These are phyloP conservation scores for Leptodactylus fuscus DNA, from an alignment of 2,113 vertebrate genomes.

Conservation along the genomic window DNA sequence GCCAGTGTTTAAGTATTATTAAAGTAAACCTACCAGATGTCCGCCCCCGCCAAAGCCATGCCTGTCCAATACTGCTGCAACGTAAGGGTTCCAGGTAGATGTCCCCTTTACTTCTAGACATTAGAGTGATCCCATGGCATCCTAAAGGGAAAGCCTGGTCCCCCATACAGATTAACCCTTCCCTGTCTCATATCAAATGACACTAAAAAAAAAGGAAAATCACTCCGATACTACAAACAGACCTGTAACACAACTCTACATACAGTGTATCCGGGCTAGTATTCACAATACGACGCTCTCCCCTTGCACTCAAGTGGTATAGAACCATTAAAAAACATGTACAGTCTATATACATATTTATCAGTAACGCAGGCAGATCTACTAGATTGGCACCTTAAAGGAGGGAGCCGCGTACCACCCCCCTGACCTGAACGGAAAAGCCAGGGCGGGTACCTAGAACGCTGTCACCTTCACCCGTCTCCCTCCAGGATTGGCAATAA, in stretches of 20 bases:
- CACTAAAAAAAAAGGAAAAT: not conserved
- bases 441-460: not conserved
- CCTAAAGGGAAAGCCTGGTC: constrained; percentile 5
- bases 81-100: not conserved
- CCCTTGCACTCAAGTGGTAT: constrained; percentile 51
- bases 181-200: not conserved
- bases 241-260: constrained; percentile 2
- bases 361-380: constrained; percentile 23
- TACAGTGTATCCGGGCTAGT: constrained; percentile 54
- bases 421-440: not conserved
- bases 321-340: constrained; percentile 42
- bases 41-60: not conserved
- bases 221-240: constrained; percentile 16
- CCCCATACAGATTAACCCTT: not conserved
- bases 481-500: constrained; percentile 27
- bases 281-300: constrained; percentile 50
- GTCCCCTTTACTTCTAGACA: not conserved
- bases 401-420: not conserved
- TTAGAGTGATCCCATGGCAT: not conserved
- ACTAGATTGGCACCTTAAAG: constrained; percentile 38
- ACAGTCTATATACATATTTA: constrained; percentile 21
- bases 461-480: not conserved
- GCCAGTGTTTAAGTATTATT: constrained; percentile 48
- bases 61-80: not conserved
- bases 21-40: not conserved